Evolutionary conservation across 2,888 invertebrate genomes (phyloP), one percentile per base, ranked within the genome.

Genomic region (Elysia crispata): DNA sequence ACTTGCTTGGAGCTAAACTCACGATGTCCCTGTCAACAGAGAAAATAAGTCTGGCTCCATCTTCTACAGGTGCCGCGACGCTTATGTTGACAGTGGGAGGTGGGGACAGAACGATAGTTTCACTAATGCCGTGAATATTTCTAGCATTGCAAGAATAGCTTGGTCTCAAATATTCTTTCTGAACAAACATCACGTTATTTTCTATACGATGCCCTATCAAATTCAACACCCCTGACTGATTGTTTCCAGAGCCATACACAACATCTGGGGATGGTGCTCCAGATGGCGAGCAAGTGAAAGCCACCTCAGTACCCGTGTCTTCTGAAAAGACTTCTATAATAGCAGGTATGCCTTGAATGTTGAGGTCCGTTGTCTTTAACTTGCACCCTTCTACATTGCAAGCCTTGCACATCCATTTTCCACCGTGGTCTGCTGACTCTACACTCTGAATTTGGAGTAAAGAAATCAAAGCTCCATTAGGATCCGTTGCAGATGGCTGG

Each of bases 381-480:
- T 54, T 18, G 28, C 79, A 79, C 0, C 79, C 79, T 11, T 74
- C 23, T 5, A 20, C n/a, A 31, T 78, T 78, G 62, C 78, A 78
- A 1, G 73, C 73, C 25, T 73, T 74, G 28, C 79, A 79, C 8
- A 20, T 25, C 79, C 79, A 79, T 15, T 23, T 28, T 13, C 79
- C 79, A 20, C 54, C 74, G 28, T 75, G 66, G n/a, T 31, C 54
- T 11, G 31, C n/a, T 11, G 31, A 49, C 28, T 79, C 30, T 3
- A 75, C 8, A 1, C n/a, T 57, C 30, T 3, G 0, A 1, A 75
- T 79, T 6, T 5, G 31, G 30, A 75, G 1, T 11, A 50, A 66
- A 30, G 67, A 78, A 6, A 5, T 41, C 28, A 67, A 23, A 30
- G 15, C 13, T 13, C 23, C 64, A n/a, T n/a, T 31, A 13, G 30